Evolutionary conservation across 2,797 vertebrate species (phyloP), one percentile per base, ranked within the genome.

Genomic region (Cryptoprocta ferox): DNA sequence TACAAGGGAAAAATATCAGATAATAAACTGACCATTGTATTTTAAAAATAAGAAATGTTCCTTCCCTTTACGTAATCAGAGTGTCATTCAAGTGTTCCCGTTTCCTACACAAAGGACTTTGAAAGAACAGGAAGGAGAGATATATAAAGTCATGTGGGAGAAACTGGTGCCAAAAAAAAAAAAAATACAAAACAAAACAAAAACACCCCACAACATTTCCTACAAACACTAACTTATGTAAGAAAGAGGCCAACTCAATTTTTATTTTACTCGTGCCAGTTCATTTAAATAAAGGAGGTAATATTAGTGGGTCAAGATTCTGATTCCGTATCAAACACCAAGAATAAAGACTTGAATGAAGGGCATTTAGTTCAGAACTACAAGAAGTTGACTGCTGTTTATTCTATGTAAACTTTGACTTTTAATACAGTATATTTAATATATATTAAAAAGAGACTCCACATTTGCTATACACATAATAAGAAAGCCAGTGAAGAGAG

Each of bases 241-340:
- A 81, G 35, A 80, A 68, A 84, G 24, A 79, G 26, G 21, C 7
- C 45, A 56, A 71, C 48, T 93, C 66, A 32, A 45, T 35, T 89
- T 59, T 96, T 35, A 63, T 61, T 70, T 91, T 95, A 75, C 35
- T 48, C 66, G 19, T 63, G 76, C 32, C 39, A 65, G 12, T 35
- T 87, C 45, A 89, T 92, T 94, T 80, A 94, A 79, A 87, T 68
- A 73, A 96, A 53, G 35, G 45, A 93, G 48, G 30, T 50, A 93
- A n/a, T n/a, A 92, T 66, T 82, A 65, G 15, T 66, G 13, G 35
- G 42, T 63, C 13, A 63, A 80, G 39, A 91, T 65, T 83, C 73
- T 53, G 9, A 90, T 73, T 81, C 65, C 24, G 26, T 68, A 86
- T 19, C 61, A 79, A 81, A 63, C 21, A 70, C 35, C 78, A 76